Base-by-base conservation (phyloP, 2,797 vertebrate species). In the Poecilia gillii region DNA sequence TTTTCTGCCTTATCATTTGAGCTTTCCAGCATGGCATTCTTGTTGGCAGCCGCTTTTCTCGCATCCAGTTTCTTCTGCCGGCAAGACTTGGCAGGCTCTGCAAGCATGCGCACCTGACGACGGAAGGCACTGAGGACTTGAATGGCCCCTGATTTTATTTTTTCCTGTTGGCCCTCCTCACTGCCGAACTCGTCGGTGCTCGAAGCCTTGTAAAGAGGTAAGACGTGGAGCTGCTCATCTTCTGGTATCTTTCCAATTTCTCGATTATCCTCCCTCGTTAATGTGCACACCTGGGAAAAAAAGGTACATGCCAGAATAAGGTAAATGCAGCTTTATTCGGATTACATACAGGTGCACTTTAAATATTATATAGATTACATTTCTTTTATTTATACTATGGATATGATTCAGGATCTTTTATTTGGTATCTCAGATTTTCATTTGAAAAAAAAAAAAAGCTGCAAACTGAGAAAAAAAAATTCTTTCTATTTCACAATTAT, bases 161-260 rank as follows among this genome's bases (percentile, higher is more conserved):
- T 99, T 91, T 98, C 97, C 87, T 97, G 96, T 91, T 99, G 98
- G 75, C 95, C 97, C 83, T 98, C 97, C 18, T 85, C 88, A 79
- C 97, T 99, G 86, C 99, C 99, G 57, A 97, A 99, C 93, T 99
- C 99, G 85, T 99, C 99, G 77, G 98, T 96, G 53, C 92, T 91
- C 64, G 98, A 97, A 85, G 98, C 93, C 93, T 97, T 99, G 90
- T 99, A 99, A 75, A 99, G 94, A 0, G 99, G 99, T 90, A 99
- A 93, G 49, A 99, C 98, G 0, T 99, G 99, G 77, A 99, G 96
- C 93, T 99, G 99, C 90, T 99, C 99, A 4, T 99, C 99, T 36
- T 99, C 96, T 43, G 99, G 97, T 78, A 96, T 96, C 82, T 96
- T 97, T 77, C 97, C 97, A 81, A 97, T 95, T 81, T 96, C 96